Base-by-base conservation (phyloP, 2,888 invertebrate species). In the Raillietiella orientalis region DNA sequence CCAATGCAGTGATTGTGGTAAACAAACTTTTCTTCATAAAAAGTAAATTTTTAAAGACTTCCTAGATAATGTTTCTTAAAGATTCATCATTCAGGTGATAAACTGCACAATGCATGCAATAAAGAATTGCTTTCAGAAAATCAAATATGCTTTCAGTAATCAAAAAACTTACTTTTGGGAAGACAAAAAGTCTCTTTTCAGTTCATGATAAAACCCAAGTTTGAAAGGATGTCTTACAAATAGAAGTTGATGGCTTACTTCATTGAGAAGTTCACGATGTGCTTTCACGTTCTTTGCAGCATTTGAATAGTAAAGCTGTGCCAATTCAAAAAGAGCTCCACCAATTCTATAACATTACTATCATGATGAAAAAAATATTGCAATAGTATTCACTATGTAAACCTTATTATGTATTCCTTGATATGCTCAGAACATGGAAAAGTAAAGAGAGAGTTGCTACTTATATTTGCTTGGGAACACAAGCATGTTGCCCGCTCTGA, bases 171-270 rank as follows among this genome's bases (percentile, higher is more conserved):
- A 49, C 49, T 47, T 74, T 37, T 74, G 62, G 9, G 84, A 77
- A 1, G 67, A 64, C 40, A 62, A 64, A 35, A 62, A 55, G 42
- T 90, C 93, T 43, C 84, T 79, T 38, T 72, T 69, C 32, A 96
- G 49, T 50, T 96, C 96, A 40, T 74, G 72, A 27, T 84, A 61
- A 50, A 84, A 90, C 1, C 72, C 96, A 45, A 90, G 62, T 52
- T 96, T 99, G 43, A 87, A 90, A 41, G 87, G 77, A 50, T 93
- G 90, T 16, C 96, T 53, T 14, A 93, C 79, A 53, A 72, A 74
- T 27, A 96, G 55, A 38, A 72, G 67, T 44, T 74, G 75, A 48
- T 90, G 87, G 12, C 69, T 66, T 8, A 67, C 70, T 49, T 75
- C 75, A 37, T 79, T 79, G 17, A 87, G 56, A 40, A 75, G 70